These are phyloP conservation scores for Andrena hattorfiana DNA, from an alignment of 2,888 invertebrate genomes.

Conservation along the genomic window DNA sequence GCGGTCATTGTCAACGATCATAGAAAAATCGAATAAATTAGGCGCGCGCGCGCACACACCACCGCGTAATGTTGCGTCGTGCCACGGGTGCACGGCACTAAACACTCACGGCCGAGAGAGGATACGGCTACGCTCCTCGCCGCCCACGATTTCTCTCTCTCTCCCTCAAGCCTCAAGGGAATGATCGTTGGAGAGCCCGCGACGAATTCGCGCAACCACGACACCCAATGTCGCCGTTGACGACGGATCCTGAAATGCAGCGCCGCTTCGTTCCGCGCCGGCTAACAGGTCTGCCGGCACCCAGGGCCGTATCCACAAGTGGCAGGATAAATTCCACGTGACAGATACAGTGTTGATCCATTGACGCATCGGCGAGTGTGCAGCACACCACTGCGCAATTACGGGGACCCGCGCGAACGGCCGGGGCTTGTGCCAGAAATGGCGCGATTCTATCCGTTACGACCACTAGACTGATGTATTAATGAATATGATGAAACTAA, in stretches of 20 bases:
- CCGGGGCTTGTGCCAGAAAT: neutral
- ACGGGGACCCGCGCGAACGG: neutral
- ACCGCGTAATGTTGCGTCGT: slow-evolving; percentile 19
- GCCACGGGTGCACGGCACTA: slow-evolving; percentile 3
- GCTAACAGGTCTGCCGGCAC: slow-evolving; percentile 49
- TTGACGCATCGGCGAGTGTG: too few relatives aligned
- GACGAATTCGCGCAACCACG: slow-evolving; percentile 25
- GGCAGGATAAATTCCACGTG: slow-evolving; percentile 42
- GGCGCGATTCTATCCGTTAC: neutral
- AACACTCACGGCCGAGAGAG: slow-evolving; percentile 1
- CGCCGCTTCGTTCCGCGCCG: slow-evolving; percentile 60
- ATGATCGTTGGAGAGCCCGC: slow-evolving; percentile 38
- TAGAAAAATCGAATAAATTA: slow-evolving; percentile 35
- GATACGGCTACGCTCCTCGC: neutral
- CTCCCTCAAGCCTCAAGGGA: slow-evolving; percentile 15
- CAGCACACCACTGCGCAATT: neutral
- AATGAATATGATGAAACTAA: neutral
- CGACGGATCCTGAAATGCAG: slow-evolving; percentile 60
- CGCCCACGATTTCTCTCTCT: slow-evolving; percentile 8
- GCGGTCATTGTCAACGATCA: slow-evolving; percentile 69
- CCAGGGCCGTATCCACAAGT: slow-evolving; percentile 60
- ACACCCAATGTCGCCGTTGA: slow-evolving; percentile 42
- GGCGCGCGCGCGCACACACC: slow-evolving; percentile 21
- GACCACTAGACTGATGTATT: slow-evolving; percentile 11
- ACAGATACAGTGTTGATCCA: slow-evolving; percentile 22